Evolutionary conservation across 2,113 vertebrate genomes (phyloP).

Genomic region (Columba livia): DNA sequence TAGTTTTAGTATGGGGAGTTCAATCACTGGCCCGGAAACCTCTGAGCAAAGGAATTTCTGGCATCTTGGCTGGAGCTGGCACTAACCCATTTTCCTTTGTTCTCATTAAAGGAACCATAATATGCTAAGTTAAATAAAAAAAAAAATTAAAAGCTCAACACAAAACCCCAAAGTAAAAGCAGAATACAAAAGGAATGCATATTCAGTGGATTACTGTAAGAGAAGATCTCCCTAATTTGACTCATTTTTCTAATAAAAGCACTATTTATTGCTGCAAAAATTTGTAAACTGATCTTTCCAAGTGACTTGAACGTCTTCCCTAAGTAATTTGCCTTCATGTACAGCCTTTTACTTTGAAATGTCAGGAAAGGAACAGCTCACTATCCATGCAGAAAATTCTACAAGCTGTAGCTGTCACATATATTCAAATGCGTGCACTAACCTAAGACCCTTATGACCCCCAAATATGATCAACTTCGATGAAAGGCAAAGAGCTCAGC

Average conservation of each 20-base stretch:
- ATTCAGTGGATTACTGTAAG: neutral
- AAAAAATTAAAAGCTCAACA: neutral
- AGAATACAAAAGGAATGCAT: neutral
- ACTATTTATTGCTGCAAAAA: neutral
- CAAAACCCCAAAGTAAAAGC: neutral
- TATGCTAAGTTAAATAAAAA: constrained; percentile 10
- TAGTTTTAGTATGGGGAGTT: neutral
- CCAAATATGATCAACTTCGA: neutral
- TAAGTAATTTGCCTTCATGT: neutral
- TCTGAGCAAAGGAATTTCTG: constrained; percentile 64
- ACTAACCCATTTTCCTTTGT: constrained; percentile 55
- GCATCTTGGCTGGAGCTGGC: constrained; percentile 52
- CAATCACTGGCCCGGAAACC: constrained; percentile 33
- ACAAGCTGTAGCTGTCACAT: constrained; percentile 12
- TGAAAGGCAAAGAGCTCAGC: neutral
- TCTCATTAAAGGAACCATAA: constrained; percentile 58
- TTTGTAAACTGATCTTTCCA: constrained; percentile 31
- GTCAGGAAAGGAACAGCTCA: constrained; percentile 2
- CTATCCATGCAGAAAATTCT: constrained; percentile 27
- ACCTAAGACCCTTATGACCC: neutral
- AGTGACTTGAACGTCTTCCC: neutral
- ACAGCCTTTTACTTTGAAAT: neutral
- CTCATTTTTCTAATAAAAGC: neutral
- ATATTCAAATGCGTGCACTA: neutral
- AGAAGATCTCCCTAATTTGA: neutral